Evolutionary conservation across 2,797 vertebrate genomes (phyloP), one percentile per base, ranked within the genome.

Genomic region (Phataginus tetradactyla): DNA sequence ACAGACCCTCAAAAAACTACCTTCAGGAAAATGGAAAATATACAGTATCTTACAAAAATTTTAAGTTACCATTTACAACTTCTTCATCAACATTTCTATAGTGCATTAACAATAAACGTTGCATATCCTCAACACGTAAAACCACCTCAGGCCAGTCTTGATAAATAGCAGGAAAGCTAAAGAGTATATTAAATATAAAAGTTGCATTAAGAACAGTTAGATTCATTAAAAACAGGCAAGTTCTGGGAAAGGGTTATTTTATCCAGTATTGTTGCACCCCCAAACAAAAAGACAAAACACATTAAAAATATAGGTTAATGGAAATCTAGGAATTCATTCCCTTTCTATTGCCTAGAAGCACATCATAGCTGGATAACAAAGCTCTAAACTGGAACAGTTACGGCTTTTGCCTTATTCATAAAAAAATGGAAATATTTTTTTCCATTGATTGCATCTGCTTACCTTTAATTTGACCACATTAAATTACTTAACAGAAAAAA

Each of bases 201-300:
- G 94, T 98, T 98, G 98, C 98, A 98, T 98, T 98, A 98, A 98
- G 97, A 98, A 98, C 98, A 98, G 98, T 98, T 98, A 97, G 98
- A 98, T 98, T 98, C 98, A 97, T 98, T 98, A 98, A 98, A 98
- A 98, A 98, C 97, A 98, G 97, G 98, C 98, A 97, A 98, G 97
- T 98, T 98, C 94, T 98, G 97, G 96, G 96, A 98, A 98, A 97
- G 97, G 93, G 93, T 13, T 96, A 92, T 98, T 98, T 98, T 98
- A 98, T 98, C 98, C 98, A 98, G 98, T 98, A 96, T 96, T 94
- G 75, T 78, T 97, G 96, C 96, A 96, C 90, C 96, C 97, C 90
- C 94, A 97, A 97, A 98, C 97, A 97, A 98, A 97, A 42, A 96
- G 97, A 97, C 42, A 96, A 94, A 72, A 98, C 64, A 93, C 68